Percentiles rank a stretch among this genome's conserved stretches.
Evolutionary conservation across 2,797 vertebrate species (phyloP).

Genomic region (Hafferia zeledoni): DNA sequence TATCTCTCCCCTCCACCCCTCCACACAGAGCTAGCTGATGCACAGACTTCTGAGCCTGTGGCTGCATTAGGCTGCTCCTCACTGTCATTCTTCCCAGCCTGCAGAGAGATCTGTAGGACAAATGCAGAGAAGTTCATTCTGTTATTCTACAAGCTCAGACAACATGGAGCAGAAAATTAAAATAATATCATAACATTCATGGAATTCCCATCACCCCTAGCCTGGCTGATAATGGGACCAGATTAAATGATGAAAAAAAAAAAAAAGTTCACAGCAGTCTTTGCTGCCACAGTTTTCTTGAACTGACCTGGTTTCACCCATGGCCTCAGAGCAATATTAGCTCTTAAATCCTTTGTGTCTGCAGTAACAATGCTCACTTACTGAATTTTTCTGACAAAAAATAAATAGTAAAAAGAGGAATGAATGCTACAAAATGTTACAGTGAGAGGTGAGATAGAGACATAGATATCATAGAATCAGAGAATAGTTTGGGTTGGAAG

Average conservation of each 20-base stretch:
- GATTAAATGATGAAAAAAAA: background rate
- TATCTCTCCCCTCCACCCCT: background rate
- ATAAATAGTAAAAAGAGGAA: background rate
- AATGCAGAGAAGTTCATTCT: background rate
- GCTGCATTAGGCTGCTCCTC: background rate
- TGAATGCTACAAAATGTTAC: background rate
- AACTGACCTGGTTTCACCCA: slow-evolving; percentile 10
- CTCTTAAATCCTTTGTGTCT: background rate
- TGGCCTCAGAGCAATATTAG: background rate
- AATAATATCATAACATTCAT: background rate
- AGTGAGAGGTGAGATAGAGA: background rate
- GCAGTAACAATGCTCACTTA: background rate
- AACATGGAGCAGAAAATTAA: background rate
- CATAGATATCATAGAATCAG: background rate
- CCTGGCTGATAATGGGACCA: background rate
- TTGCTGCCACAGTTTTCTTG: background rate
- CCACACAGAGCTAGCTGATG: background rate
- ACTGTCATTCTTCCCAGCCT: background rate
- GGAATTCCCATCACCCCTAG: background rate
- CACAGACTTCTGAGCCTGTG: background rate
- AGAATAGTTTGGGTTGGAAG: background rate
- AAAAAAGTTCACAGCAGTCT: background rate
- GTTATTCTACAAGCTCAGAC: background rate
- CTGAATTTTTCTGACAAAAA: background rate
- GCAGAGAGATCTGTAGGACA: background rate